A percentile compares a stretch with the other conserved stretches of the same genome.
phyloP scores from a whole-genome alignment of 2,888 invertebrate genomes.

The Pemphredon lugubris region DNA sequence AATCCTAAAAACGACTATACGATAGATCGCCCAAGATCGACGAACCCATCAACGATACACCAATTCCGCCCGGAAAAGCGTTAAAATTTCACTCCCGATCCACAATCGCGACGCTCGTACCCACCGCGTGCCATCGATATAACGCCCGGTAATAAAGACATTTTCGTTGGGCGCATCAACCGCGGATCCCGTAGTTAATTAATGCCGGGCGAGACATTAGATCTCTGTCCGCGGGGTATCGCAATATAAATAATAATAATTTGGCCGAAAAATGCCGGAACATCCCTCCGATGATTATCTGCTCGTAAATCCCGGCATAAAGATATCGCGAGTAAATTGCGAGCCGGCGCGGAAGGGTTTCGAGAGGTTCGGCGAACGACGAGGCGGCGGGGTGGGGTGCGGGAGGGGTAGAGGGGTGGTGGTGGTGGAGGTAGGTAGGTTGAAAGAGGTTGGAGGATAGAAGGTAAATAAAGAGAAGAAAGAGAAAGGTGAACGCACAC shows the following conservation, averaged over 20 bases:
- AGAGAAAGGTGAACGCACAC: slow-evolving; percentile 39
- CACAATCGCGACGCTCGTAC: no score
- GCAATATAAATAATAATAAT: slow-evolving; percentile 80
- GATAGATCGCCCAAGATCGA: no score
- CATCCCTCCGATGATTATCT: slow-evolving; percentile 81
- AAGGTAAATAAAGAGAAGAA: slow-evolving; percentile 14
- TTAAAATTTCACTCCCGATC: no score
- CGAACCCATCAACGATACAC: no score
- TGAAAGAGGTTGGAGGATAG: slow-evolving; percentile 13
- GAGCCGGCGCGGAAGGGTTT: slow-evolving; percentile 65
- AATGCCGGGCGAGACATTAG: slow-evolving; percentile 66
- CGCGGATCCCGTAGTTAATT: slow-evolving; percentile 71
- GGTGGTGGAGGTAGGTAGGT: not conserved
- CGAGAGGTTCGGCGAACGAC: slow-evolving; percentile 38
- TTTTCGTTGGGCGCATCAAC: slow-evolving; percentile 70
- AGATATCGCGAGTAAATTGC: slow-evolving; percentile 81
- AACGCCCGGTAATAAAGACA: slow-evolving; percentile 76
- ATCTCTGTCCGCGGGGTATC: slow-evolving; percentile 66
- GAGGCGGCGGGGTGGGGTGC: slow-evolving; percentile 18
- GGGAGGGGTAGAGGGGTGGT: not conserved
- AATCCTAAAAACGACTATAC: no score
- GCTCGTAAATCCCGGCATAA: slow-evolving; percentile 80
- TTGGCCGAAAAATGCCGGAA: slow-evolving; percentile 78
- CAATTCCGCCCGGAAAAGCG: no score
- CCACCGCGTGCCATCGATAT: no score